Base-by-base conservation (phyloP, 1,140 invertebrate species). In the Megathymus violae region DNA sequence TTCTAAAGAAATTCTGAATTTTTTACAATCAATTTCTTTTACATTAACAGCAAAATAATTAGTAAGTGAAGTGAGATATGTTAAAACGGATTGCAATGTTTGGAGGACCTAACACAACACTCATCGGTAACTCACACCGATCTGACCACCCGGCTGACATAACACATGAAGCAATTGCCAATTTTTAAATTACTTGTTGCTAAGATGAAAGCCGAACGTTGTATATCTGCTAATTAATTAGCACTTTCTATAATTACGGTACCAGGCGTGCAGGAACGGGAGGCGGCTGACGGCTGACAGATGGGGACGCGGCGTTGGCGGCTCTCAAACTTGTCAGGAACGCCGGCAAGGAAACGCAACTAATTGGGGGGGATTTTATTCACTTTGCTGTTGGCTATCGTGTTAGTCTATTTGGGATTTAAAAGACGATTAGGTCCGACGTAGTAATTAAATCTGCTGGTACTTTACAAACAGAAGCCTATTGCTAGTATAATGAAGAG, bases 151-250 rank as follows among this genome's bases (percentile, higher is more conserved):
- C 15, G 17, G 15, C 25, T 7, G 13, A 59, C 56, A 36, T 22
- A 36, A 47, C 54, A 47, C 27, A 34, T 16, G 11, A 22, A 43
- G 43, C 43, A 65, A 71, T 67, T 73, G 76, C 64, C 68, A 74
- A 76, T 78, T 76, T 78, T 78, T 78, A 70, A 78, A 71, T 78
- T 74, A 66, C 61, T 73, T 71, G 67, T 63, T 62, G 64, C 69
- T 73, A 61, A 71, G 74, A 78, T 65, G 70, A 76, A 74, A 74
- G 68, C 68, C 64, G 56, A 59, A 69, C 16, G 56, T 16, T 46
- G 66, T 69, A 71, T 71, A 72, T 80, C 76, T 82, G 72, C 76
- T 81, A 82, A 87, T 88, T 86, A 88, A 88, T 88, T 85, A 87
- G 78, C 77, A 64, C 60, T 47, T 73, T 61, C 72, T 83, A 85